Base-by-base conservation (phyloP, 2,888 invertebrate species). In the Ctenicera cuprea region DNA sequence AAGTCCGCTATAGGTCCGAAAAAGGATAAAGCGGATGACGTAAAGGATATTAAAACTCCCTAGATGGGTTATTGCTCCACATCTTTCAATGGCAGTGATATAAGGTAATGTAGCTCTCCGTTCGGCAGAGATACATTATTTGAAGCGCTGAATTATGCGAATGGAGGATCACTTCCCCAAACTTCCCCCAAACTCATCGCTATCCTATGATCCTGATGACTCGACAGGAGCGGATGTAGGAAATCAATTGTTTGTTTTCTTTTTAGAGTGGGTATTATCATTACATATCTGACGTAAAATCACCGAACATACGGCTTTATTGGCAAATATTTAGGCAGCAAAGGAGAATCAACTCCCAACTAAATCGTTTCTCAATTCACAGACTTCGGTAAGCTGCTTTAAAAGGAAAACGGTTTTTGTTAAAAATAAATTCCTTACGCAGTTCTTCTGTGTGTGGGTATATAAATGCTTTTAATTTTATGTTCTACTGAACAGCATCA, bases 11-110 rank as follows among this genome's bases (percentile, higher is more conserved):
- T 67, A 38, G 68, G 20, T 73, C 52, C 63, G 22, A 63, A 70
- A 22, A 71, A 59, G 57, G 67, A 74, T 66, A 65, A 67, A 62
- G 45, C 33, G 52, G 62, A 71, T 48, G 71, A 68, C 71, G 67
- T 61, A 52, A 54, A 52, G 65, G 52, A 71, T 71, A 74, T 74
- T 74, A 75, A 75, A 72, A 72, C 45, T 48, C 68, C 62, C 33
- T 37, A 67, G 62, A 75, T 73, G 70, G 73, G 70, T 73, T 75
- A 75, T 75, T 73, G 76, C 76, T 43, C 57, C 67, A 63, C 75
- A 73, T 75, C 75, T 75, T 73, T 73, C 73, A 73, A 75, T 70
- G 73, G 75, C 75, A 73, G 75, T 76, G 73, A 76, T 76, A 64
- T 73, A 76, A 76, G 76, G 73, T 74, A 76, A 76, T 73, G 76